Conservation (phyloP, 2,113 vertebrate genomes). For the Bujurquina vittata region DNA sequence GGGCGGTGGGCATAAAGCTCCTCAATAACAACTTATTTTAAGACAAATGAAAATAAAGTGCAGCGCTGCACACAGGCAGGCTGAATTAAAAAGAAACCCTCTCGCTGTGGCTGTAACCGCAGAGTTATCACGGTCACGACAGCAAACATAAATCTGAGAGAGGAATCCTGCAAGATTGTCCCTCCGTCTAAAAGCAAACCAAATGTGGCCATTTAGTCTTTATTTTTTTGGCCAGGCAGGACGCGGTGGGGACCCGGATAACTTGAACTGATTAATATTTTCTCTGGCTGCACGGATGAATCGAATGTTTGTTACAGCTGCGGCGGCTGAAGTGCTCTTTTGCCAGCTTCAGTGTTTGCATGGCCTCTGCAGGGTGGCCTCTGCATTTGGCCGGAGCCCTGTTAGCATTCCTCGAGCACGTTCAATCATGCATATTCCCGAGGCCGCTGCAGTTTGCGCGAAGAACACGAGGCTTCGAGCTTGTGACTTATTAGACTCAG, state of each 20-base stretch:
- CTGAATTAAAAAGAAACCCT: constrained; percentile 5
- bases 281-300: constrained; percentile 71
- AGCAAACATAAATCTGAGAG: constrained; percentile 17
- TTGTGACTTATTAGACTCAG: neutral
- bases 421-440: constrained; percentile 36
- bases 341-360: constrained; percentile 60
- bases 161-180: constrained; percentile 20
- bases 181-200: constrained; percentile 10
- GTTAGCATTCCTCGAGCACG: constrained; percentile 8
- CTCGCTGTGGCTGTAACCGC: neutral
- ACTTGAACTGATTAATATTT: constrained; percentile 77
- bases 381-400: constrained; percentile 16
- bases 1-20: constrained; percentile 8
- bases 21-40: constrained; percentile 61
- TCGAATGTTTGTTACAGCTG: constrained; percentile 77
- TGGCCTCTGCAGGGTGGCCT: constrained; percentile 61
- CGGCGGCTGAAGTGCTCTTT: constrained; percentile 44
- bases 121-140: neutral
- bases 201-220: constrained; percentile 49
- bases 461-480: neutral
- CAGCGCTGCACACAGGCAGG: constrained; percentile 33
- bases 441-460: neutral
- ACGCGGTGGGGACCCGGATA: constrained; percentile 51
- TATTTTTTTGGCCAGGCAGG: constrained; percentile 55
- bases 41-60: constrained; percentile 65